A percentile compares a stretch with the other conserved stretches of the same genome.
These are phyloP conservation scores for Nymphalis polychloros DNA, from an alignment of 2,888 invertebrate genomes.

Conservation along the genomic window DNA sequence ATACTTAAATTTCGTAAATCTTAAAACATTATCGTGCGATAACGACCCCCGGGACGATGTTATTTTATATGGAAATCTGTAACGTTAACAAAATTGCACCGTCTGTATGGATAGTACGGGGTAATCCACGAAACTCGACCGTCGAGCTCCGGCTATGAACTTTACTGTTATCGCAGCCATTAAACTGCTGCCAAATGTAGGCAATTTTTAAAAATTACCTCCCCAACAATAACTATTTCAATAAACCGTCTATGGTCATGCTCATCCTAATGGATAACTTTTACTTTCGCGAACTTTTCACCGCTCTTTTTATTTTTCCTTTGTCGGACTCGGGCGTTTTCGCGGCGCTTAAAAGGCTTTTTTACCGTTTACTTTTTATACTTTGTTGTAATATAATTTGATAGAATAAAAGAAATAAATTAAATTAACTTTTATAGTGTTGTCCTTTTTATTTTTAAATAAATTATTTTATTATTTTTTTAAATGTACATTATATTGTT, in stretches of 20 bases:
- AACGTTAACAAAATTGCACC: slow-evolving; percentile 69
- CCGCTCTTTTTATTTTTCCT: slow-evolving; percentile 36
- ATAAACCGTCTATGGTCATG: slow-evolving; percentile 75
- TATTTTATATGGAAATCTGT: slow-evolving; percentile 62
- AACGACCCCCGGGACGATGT: slow-evolving; percentile 35
- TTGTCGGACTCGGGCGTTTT: slow-evolving; percentile 52
- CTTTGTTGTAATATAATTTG: slow-evolving; percentile 50
- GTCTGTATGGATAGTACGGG: slow-evolving; percentile 63
- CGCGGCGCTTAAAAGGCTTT: slow-evolving; percentile 39
- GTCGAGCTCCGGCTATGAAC: slow-evolving; percentile 75
- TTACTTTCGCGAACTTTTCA: slow-evolving; percentile 71
- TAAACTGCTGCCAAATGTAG: slow-evolving; percentile 72
- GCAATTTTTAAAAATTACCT: slow-evolving; percentile 77
- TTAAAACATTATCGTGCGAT: slow-evolving; percentile 35
- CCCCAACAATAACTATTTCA: slow-evolving; percentile 72
- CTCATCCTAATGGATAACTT: slow-evolving; percentile 69
- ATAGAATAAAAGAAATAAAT: background rate
- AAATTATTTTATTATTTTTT: background rate
- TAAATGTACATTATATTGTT: too few relatives aligned
- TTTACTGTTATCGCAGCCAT: slow-evolving; percentile 77
- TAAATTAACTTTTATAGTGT: background rate
- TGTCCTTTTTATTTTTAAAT: background rate
- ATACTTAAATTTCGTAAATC: slow-evolving; percentile 22
- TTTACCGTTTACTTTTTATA: slow-evolving; percentile 47
- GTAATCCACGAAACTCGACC: slow-evolving; percentile 68